phyloP scores from a whole-genome alignment of 2,888 invertebrate genomes.

The Lithosia quadra region DNA sequence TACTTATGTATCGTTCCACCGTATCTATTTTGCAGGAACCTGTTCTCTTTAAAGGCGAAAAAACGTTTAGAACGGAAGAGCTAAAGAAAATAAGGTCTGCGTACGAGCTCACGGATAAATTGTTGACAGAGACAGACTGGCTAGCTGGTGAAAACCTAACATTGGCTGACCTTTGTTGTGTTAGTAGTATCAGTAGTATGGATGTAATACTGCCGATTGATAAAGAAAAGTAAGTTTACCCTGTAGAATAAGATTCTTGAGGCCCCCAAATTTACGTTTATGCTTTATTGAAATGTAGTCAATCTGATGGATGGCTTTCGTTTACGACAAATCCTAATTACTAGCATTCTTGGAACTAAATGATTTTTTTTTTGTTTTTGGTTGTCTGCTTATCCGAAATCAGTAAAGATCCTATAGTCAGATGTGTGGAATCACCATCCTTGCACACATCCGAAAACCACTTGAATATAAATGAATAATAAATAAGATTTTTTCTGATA shows the following conservation, averaged over 20 bases:
- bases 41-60: slow-evolving; percentile 60
- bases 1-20: neutral
- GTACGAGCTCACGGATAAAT: slow-evolving; percentile 80
- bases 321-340: too few species aligned
- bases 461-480: too few species aligned
- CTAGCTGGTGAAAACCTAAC: slow-evolving; percentile 87
- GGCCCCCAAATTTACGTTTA: neutral
- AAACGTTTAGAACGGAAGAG: slow-evolving; percentile 51
- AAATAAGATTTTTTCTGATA: neutral
- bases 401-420: too few species aligned
- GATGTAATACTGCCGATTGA: slow-evolving; percentile 67
- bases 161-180: slow-evolving; percentile 88
- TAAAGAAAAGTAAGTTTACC: slow-evolving; percentile 51
- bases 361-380: too few species aligned
- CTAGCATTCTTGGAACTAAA: too few species aligned
- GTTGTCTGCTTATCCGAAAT: neutral
- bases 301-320: too few species aligned
- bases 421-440: too few species aligned
- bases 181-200: slow-evolving; percentile 81
- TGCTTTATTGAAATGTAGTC: too few species aligned
- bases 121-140: slow-evolving; percentile 82
- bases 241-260: neutral
- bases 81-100: slow-evolving; percentile 59
- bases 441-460: too few species aligned
- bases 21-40: slow-evolving; percentile 57